Conservation (phyloP, 2,888 invertebrate species). For the Pristionchus maxplancki region DNA sequence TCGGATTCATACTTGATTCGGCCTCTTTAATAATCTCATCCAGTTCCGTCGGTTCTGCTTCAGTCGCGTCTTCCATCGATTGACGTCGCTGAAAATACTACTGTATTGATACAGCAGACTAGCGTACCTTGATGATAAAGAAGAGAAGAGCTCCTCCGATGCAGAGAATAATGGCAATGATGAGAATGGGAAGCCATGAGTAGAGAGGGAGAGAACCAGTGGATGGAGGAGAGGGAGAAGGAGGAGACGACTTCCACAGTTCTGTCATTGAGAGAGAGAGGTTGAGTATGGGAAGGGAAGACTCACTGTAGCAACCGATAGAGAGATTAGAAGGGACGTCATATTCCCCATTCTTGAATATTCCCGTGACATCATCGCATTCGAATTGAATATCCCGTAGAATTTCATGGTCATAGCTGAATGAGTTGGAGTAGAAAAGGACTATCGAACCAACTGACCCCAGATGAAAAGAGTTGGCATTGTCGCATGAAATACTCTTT, state of each 20-base stretch:
- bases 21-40: too few relatives aligned
- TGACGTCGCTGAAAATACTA: not conserved
- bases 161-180: not conserved
- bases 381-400: not conserved
- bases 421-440: too few relatives aligned
- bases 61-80: not conserved
- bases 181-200: not conserved
- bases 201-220: not conserved
- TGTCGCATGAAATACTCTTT: not conserved
- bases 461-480: not conserved
- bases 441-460: not conserved
- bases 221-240: not conserved
- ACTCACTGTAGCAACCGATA: not conserved
- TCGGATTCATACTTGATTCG: too few relatives aligned
- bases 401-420: too few relatives aligned
- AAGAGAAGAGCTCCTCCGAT: not conserved
- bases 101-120: not conserved
- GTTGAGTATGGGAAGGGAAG: too few relatives aligned
- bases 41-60: not conserved
- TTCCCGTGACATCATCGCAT: not conserved
- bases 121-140: not conserved
- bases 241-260: not conserved
- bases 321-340: not conserved
- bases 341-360: not conserved
- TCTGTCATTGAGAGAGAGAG: too few relatives aligned